phyloP scores from a whole-genome alignment of 2,888 invertebrate species.

The Morinoia aosen region DNA sequence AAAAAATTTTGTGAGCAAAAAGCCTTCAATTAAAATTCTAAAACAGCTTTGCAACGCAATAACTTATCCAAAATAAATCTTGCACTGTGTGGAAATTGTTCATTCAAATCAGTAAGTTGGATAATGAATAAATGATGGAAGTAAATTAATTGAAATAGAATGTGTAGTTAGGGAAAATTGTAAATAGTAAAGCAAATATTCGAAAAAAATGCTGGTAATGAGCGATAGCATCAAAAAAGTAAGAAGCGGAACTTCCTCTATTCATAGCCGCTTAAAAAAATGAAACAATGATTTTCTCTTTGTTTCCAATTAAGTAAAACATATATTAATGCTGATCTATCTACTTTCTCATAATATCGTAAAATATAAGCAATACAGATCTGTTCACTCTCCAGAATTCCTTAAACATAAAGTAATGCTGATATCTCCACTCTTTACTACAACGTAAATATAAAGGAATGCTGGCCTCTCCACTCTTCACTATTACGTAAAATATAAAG shows the following conservation, averaged over 20 bases:
- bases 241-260: background rate
- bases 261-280: background rate
- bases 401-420: too few relatives aligned
- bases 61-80: background rate
- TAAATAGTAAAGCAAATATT: background rate
- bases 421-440: too few relatives aligned
- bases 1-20: background rate
- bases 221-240: background rate
- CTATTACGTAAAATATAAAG: too few relatives aligned
- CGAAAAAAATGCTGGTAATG: background rate
- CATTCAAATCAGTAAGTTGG: background rate
- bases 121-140: background rate
- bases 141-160: background rate
- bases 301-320: background rate
- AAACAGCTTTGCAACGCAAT: background rate
- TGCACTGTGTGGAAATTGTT: background rate
- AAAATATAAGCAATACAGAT: too few relatives aligned
- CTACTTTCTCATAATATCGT: background rate
- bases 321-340: background rate
- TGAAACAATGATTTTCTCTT: background rate
- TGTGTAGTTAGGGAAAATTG: background rate
- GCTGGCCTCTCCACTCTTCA: too few relatives aligned
- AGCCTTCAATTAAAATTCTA: background rate
- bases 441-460: too few relatives aligned
- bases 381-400: too few relatives aligned